Evolutionary conservation across 92 coral and sea anemone genomes (phyloP), one percentile per base, ranked within the genome.

Genomic region (Paragorgia papillata): DNA sequence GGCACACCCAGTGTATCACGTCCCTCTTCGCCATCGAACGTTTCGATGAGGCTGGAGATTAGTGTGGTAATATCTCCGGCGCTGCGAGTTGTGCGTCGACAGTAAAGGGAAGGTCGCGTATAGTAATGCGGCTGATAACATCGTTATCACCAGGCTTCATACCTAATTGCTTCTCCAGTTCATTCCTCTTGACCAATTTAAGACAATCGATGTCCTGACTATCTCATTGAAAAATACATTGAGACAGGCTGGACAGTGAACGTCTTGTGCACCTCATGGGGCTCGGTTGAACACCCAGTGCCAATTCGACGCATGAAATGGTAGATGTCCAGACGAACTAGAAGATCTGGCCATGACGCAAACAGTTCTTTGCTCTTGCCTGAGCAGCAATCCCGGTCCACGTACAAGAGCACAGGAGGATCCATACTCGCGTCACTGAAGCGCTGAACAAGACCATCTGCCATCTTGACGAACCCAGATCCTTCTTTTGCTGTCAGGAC

Each of bases 291-390:
- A 35, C 92, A 84, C 0, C 71, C 89, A 69, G 66, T 56, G 1
- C 86, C 69, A n/a, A 76, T 10, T n/a, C 86, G 55, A 12, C 92
- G 19, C 86, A 84, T 88, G 63, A 83, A 77, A 62, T 88, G 86
- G 66, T 74, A 88, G 27, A 84, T 76, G 31, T 88, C 82, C 0
- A 84, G 73, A 51, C 82, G 46, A 17, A 80, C 33, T 0, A 28
- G 10, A n/a, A 88, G 40, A 19, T 80, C 49, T 0, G 1, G 57
- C 85, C 85, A 88, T 26, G 22, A 27, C 7, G 59, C 22, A 63
- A 76, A 84, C 50, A 79, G 62, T 34, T 69, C 54, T 54, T 82
- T 86, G 0, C 54, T 31, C 62, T 57, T 57, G 7, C 75, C 76
- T 14, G 34, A 35, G 37, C 92, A 88, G 65, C 88, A 88, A 30